These are phyloP conservation scores for Belonocnema kinseyi DNA, from an alignment of 1,140 invertebrate species.

Conservation along the genomic window DNA sequence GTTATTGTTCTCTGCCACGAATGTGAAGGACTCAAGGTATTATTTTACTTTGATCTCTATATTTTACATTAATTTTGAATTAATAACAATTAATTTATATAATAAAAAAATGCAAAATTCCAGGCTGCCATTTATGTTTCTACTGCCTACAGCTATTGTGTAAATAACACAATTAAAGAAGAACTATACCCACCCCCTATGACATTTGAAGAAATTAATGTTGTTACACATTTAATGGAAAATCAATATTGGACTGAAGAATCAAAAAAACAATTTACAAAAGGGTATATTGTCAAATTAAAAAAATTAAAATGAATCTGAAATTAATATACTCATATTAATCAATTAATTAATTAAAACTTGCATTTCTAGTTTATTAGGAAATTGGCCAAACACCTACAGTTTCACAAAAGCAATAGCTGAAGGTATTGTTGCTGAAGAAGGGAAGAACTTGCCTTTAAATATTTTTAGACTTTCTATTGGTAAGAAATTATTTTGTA, in stretches of 20 bases:
- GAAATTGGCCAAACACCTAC: conserved; percentile 84
- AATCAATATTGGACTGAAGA: conserved; percentile 29
- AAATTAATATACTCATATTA: not conserved
- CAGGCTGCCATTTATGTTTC: conserved; percentile 81
- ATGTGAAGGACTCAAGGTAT: conserved; percentile 73
- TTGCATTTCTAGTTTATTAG: conserved; percentile 75
- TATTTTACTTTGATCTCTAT: not conserved
- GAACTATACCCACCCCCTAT: conserved; percentile 82
- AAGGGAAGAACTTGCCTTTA: conserved; percentile 79
- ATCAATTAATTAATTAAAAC: conserved; percentile 35
- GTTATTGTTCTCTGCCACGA: conserved; percentile 71
- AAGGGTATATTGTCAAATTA: not conserved
- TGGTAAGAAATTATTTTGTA: conserved; percentile 65
- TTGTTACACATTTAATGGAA: conserved; percentile 30
- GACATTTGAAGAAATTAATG: conserved; percentile 78
- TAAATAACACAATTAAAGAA: conserved; percentile 77
- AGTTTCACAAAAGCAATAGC: conserved; percentile 85
- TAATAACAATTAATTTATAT: not conserved
- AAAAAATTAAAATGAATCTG: not conserved
- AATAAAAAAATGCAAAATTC: conserved; percentile 38
- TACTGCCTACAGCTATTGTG: conserved; percentile 83
- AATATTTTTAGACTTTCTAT: conserved; percentile 81
- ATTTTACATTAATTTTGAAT: not conserved
- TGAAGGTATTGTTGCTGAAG: conserved; percentile 78
- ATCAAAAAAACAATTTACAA: conserved; percentile 35